phyloP scores from a whole-genome alignment of 2,888 invertebrate species.

The Heteromyza rotundicornis region DNA sequence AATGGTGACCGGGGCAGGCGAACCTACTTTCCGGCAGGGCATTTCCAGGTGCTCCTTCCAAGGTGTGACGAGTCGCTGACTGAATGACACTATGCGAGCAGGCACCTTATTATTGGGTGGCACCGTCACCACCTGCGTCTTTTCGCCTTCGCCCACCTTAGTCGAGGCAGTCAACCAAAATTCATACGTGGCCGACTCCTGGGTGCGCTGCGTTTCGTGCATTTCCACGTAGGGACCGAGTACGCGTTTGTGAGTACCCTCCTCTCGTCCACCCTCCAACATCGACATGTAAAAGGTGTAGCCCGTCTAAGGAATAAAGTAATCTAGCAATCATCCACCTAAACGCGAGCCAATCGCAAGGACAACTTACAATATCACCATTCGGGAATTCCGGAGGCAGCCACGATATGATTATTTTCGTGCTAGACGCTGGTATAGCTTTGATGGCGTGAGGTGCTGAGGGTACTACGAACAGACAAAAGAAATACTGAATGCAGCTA shows the following conservation, averaged over 20 bases:
- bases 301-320: conserved; percentile 63
- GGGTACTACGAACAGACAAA: conserved; percentile 70
- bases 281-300: conserved; percentile 85
- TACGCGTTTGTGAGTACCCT: conserved; percentile 78
- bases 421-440: conserved; percentile 83
- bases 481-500: no score
- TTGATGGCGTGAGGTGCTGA: conserved; percentile 90
- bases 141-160: conserved; percentile 82
- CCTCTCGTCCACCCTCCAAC: conserved; percentile 78
- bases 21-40: conserved; percentile 84
- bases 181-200: conserved; percentile 77
- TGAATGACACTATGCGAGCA: conserved; percentile 88
- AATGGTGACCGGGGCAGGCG: conserved; percentile 76
- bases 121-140: conserved; percentile 78
- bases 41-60: conserved; percentile 88
- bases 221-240: conserved; percentile 73
- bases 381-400: conserved; percentile 83
- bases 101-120: conserved; percentile 81
- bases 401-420: conserved; percentile 89
- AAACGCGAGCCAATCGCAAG: no score
- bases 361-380: conserved; percentile 72
- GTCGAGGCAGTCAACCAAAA: conserved; percentile 79
- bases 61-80: conserved; percentile 76
- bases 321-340: no score
- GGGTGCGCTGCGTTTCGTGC: conserved; percentile 74